Evolutionary conservation across 2,797 vertebrate genomes (phyloP).

Genomic region (Enteromius treurensis): DNA sequence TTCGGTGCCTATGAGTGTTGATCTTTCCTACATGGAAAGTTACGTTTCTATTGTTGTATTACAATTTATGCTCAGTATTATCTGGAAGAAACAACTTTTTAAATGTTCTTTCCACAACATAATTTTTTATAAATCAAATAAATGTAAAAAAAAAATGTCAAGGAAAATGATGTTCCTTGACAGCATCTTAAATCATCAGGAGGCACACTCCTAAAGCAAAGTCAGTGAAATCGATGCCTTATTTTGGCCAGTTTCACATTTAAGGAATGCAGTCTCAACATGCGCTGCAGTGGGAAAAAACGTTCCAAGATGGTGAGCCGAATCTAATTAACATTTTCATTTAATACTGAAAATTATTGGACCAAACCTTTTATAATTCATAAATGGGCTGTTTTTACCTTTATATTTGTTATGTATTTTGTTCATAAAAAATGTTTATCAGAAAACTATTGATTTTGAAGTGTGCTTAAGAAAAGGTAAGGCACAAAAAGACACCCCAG

Average conservation of each 20-base stretch:
- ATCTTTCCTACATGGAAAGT: neutral
- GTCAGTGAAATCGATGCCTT: neutral
- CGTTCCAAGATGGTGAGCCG: neutral
- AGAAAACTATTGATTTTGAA: neutral
- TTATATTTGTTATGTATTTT: neutral
- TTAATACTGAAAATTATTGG: neutral
- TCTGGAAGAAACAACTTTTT: neutral
- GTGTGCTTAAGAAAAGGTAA: neutral
- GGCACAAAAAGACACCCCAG: conserved; percentile 7
- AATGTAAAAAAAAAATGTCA: neutral
- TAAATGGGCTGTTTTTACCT: neutral
- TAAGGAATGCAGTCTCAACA: neutral
- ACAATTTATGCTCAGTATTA: neutral
- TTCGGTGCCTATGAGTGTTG: conserved; percentile 30
- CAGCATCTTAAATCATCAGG: neutral
- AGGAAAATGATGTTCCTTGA: neutral
- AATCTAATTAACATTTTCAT: neutral
- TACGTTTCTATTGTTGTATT: neutral
- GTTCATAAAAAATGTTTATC: neutral
- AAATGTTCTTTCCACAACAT: neutral
- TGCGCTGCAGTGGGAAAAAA: neutral
- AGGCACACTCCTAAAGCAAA: too few relatives aligned
- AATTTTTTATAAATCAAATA: neutral
- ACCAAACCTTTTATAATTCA: neutral
- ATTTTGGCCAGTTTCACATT: conserved; percentile 11